Percentiles rank a stretch among this genome's conserved stretches.
These are phyloP conservation scores for Ciconia boyciana DNA, from an alignment of 2,113 vertebrate species.

Conservation along the genomic window DNA sequence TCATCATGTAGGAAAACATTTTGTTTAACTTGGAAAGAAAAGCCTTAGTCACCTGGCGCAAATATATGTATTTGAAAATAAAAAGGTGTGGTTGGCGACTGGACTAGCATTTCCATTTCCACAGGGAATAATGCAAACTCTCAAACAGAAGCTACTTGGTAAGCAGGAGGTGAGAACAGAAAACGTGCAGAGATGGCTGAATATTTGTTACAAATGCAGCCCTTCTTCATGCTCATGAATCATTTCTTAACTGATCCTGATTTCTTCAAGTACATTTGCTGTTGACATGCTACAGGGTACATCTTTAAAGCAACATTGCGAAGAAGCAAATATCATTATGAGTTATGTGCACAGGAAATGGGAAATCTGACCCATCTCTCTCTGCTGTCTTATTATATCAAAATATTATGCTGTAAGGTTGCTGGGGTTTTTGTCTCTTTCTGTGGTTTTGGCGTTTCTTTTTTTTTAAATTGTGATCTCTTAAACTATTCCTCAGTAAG, in stretches of 20 bases:
- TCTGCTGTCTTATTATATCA: neutral
- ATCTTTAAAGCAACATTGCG: neutral
- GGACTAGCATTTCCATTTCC: neutral
- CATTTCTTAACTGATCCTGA: constrained; percentile 11
- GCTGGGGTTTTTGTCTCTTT: neutral
- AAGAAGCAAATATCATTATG: constrained; percentile 2
- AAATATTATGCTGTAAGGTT: neutral
- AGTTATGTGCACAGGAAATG: neutral
- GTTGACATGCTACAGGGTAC: neutral
- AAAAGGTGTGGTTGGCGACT: neutral
- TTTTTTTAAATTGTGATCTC: neutral
- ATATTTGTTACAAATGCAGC: neutral
- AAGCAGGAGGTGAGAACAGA: neutral
- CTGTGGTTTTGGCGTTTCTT: neutral
- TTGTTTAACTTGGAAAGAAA: neutral
- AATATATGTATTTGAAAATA: neutral
- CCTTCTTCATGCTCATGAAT: neutral
- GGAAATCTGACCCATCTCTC: constrained; percentile 5
- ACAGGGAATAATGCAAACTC: neutral
- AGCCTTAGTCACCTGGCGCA: neutral
- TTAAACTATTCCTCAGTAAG: neutral
- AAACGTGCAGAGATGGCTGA: neutral
- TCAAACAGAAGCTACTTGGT: neutral
- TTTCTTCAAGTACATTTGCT: neutral
- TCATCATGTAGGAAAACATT: neutral